Evolutionary conservation across 2,888 invertebrate genomes (phyloP), one percentile per base, ranked within the genome.

Genomic region (Cactoblastis cactorum): DNA sequence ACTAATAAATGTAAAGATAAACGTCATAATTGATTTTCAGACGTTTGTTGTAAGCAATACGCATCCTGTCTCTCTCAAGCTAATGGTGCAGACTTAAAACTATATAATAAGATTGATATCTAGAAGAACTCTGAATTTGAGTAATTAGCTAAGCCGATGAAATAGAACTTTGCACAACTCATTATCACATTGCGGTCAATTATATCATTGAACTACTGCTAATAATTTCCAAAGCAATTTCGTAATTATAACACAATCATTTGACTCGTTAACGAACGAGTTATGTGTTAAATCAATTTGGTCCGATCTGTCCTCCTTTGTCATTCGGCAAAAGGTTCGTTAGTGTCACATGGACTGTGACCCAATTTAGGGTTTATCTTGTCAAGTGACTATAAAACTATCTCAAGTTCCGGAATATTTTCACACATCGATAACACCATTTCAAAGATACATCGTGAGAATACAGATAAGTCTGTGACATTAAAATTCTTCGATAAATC

Each of bases 201-300:
- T 37, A 22, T 24, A n/a, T n/a, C n/a, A n/a, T n/a, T n/a, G n/a
- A n/a, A n/a, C n/a, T 24, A 37, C 24, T 24, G 37, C 24, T 15
- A 47, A 47, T 37, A n/a, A 15, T 24, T 18, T 28, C 32, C 9
- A 45, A 45, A 22, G 37, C 24, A 22, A 17, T 48, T 37, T 48
- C 28, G 47, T 48, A 48, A 48, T 48, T 37, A 37, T 37, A 48
- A 48, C 28, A 48, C 38, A 38, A 48, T 48, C 37, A 48, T 24
- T 24, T 24, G 37, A 38, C 37, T 48, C 37, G 37, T 22, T 37
- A 38, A 48, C 37, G 37, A 38, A 48, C 35, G 14, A 37, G 47
- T 48, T 37, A 46, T 45, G 37, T 24, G 17, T 11, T 48, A 37
- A 48, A 48, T 38, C 37, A 48, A 37, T 48, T 48, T 28, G 14